Evolutionary conservation across 2,797 vertebrate genomes (phyloP).

Genomic region (Peromyscus attwateri): DNA sequence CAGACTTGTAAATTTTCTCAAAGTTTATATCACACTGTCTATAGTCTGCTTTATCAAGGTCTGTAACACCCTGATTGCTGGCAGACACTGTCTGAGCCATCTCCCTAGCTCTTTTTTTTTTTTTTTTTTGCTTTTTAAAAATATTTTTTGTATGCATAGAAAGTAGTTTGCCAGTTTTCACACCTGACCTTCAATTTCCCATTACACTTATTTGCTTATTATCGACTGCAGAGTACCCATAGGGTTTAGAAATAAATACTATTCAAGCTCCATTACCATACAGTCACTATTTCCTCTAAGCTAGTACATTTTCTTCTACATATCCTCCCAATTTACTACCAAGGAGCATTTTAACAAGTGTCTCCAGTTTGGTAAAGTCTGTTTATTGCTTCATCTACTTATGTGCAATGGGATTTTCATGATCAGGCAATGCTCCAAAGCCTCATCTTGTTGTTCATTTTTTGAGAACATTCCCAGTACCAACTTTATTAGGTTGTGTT

Average conservation of each 20-base stretch:
- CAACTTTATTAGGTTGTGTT: neutral
- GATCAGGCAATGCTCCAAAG: neutral
- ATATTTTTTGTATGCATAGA: neutral
- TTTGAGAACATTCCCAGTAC: slow-evolving; percentile 11
- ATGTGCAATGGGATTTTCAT: slow-evolving; percentile 7
- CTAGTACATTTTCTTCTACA: neutral
- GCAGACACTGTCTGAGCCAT: neutral
- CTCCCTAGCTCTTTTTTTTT: neutral
- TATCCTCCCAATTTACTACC: neutral
- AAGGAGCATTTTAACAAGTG: slow-evolving; percentile 26
- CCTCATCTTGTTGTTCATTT: neutral
- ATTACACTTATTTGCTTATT: neutral
- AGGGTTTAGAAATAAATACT: slow-evolving; percentile 35
- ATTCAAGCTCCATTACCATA: neutral
- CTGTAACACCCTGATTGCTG: neutral
- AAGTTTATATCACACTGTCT: neutral
- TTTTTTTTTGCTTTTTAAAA: neutral
- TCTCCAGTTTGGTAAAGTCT: neutral
- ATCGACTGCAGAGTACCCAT: neutral
- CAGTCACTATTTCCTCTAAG: slow-evolving; percentile 8
- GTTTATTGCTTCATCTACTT: neutral
- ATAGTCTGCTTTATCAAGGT: neutral
- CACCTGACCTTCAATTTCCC: neutral
- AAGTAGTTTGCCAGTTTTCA: neutral
- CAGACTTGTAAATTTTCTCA: neutral